Evolutionary conservation across 2,888 invertebrate species (phyloP).

Genomic region (Athripsodes cinereus): DNA sequence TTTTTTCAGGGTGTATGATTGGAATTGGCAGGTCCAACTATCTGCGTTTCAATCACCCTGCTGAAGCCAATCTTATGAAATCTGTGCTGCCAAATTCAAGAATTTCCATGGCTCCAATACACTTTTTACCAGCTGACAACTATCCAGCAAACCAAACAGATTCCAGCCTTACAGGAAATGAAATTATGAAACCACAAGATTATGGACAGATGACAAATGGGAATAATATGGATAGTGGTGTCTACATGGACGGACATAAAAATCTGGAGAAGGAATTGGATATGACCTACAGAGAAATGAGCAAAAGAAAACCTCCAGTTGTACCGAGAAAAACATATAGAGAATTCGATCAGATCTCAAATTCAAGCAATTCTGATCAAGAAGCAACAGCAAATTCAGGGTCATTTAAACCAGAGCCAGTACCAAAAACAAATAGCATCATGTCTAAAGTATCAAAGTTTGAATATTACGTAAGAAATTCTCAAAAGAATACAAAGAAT

Average conservation of each 20-base stretch:
- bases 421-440: constrained; percentile 48
- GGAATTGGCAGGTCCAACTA: constrained; percentile 88
- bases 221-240: constrained; percentile 32
- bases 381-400: constrained; percentile 8
- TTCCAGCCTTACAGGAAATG: constrained; percentile 4
- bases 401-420: constrained; percentile 6
- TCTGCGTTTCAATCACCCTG: constrained; percentile 89
- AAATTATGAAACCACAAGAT: not conserved
- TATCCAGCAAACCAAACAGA: constrained; percentile 11
- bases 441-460: constrained; percentile 75
- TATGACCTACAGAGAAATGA: constrained; percentile 44
- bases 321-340: constrained; percentile 55
- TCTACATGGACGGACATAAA: constrained; percentile 40
- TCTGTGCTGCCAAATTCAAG: constrained; percentile 70
- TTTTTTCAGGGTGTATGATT: constrained; percentile 74
- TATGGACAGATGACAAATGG: constrained; percentile 8
- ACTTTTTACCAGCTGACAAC: constrained; percentile 49
- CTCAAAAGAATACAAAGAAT: constrained; percentile 44
- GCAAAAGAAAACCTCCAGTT: constrained; percentile 59
- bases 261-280: constrained; percentile 46
- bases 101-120: constrained; percentile 74
- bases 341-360: constrained; percentile 43
- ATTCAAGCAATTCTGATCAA: constrained; percentile 46
- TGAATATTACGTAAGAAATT: constrained; percentile 66
- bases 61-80: constrained; percentile 82